Percentiles rank a stretch among this genome's conserved stretches.
These are phyloP conservation scores for Temnothorax unifasciatus DNA, from an alignment of 2,888 invertebrate genomes.

Conservation along the genomic window DNA sequence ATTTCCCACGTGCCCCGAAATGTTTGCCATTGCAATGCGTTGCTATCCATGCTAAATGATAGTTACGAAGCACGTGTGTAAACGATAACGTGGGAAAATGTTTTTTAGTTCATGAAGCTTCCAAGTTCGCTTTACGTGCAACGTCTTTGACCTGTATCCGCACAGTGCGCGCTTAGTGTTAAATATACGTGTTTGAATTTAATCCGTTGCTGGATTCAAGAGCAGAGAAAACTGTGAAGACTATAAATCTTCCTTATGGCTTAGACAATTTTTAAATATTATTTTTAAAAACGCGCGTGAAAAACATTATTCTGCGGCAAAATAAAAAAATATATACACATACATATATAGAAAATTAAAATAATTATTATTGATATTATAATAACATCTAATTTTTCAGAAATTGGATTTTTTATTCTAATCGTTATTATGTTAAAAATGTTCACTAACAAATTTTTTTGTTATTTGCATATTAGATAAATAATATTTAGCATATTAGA, in stretches of 20 bases:
- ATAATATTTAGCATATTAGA: conserved; percentile 8
- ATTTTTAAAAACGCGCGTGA: neutral
- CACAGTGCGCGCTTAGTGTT: neutral
- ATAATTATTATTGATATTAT: conserved; percentile 25
- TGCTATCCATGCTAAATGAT: conserved; percentile 38
- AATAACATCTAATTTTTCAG: neutral
- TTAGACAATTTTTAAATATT: neutral
- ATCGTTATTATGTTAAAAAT: neutral
- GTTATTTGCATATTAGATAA: neutral
- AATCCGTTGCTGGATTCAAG: neutral
- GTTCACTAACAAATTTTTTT: neutral
- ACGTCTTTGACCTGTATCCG: conserved; percentile 15
- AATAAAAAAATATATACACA: neutral
- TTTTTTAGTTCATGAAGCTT: conserved; percentile 17
- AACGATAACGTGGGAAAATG: conserved; percentile 25
- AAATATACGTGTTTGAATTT: conserved; percentile 37
- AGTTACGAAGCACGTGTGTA: conserved; percentile 35
- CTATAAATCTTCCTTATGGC: neutral
- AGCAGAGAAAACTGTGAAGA: neutral
- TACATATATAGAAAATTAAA: neutral
- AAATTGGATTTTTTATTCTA: neutral
- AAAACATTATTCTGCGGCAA: neutral
- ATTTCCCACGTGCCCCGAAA: conserved; percentile 38
- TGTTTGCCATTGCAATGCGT: conserved; percentile 33
- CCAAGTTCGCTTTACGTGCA: conserved; percentile 24